Base-by-base conservation (phyloP, 2,888 invertebrate genomes). In the Drosophila greeni region DNA sequence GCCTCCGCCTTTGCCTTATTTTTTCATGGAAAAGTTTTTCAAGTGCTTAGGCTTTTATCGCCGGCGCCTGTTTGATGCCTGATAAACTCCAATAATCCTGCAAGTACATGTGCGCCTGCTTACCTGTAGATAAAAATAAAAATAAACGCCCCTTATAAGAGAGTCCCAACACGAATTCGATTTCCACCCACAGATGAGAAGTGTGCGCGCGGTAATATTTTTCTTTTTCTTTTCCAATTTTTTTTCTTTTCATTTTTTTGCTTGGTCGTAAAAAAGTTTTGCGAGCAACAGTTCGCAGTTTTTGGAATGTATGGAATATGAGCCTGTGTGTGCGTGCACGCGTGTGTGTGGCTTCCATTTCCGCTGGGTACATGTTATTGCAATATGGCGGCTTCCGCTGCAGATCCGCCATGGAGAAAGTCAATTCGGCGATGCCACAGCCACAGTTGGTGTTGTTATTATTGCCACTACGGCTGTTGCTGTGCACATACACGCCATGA, bases 341-440 rank as follows among this genome's bases (percentile, higher is more conserved):
- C n/a, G 39, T 24, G 26, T 74, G 45, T 62, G 47, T 64, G 58
- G 40, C 51, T 69, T 74, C 67, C 69, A 82, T 78, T 81, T 81
- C 81, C 84, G 79, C 64, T 81, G 58, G 62, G 66, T 70, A 81
- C 79, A 83, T 73, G 79, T 74, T 81, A 82, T 81, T 79, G 84
- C 84, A 82, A 82, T 77, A 82, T 83, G 82, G 79, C 81, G 75
- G 76, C 82, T 77, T 82, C 84, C 79, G 82, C 49, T 82, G 72
- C 77, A 69, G 67, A 58, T 33, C 47, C 59, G 45, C 37, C 24
- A 33, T 40, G 53, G 67, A 62, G 67, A 65, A 69, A 73, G 72
- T 64, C 79, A 71, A 65, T 75, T 76, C 76, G 47, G 47, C 52
- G 33, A 37, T 64, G 48, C 26, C 20, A 14, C 5, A 51, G 49